Evolutionary conservation across 37 sponge, comb jelly and placozoan species (phyloP), one percentile per base, ranked within the genome.

Genomic region (Cladorhizidae sp.): DNA sequence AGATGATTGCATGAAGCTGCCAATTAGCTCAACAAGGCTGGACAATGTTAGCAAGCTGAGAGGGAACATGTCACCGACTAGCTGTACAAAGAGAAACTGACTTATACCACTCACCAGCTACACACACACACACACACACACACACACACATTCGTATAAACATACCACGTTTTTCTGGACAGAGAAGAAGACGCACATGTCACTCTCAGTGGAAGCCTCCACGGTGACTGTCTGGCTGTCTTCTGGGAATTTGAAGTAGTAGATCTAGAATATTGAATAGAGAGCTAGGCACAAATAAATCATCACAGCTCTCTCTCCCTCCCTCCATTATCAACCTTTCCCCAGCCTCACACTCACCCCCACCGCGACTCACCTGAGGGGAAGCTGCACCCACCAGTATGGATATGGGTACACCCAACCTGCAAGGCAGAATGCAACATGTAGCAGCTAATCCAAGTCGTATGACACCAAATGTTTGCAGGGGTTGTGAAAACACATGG

Each of bases 121-220:
- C n/a, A n/a, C n/a, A n/a, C n/a, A n/a, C n/a, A n/a, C n/a, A n/a
- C n/a, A n/a, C n/a, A n/a, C n/a, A n/a, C n/a, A 3, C 21, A 3
- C 21, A 3, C 49, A 5, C 49, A 5, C 49, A 5, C 49, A 45
- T 9, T 12, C 49, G 8, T 9, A 45, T 45, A 45, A 45, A 56
- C 87, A 52, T 80, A 93, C 94, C 22, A 85, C 76, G 33, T 84
- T 83, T 43, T 87, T 85, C 57, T 88, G 85, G 0, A 94, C 88
- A 49, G 95, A 91, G 31, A 91, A 69, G 62, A 85, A 39, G 37
- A 70, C 77, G 75, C 88, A 87, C 15, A 21, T 51, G 5, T 33
- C 54, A 38, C 37, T 77, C 20, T 75, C 70, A 31, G 88, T 63
- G 17, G 59, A 14, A 11, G 64, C 76, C 69, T 70, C 38, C 38